Percentiles rank a stretch among this genome's conserved stretches.
Conservation (phyloP, 53 echinoderm and acorn worm genomes). For the Henricia sp. region DNA sequence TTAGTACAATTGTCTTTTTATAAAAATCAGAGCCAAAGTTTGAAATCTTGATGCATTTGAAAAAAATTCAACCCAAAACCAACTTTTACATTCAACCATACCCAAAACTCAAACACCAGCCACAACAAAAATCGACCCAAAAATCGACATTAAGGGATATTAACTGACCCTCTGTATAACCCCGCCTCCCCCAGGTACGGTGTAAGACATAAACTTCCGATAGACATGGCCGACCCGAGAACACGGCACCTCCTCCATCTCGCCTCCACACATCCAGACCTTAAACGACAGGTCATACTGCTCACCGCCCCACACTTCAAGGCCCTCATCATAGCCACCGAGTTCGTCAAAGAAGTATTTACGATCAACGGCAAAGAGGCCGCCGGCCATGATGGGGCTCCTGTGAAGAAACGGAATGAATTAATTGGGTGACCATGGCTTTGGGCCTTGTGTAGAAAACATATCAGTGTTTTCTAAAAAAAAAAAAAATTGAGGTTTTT, state of each 20-base stretch:
- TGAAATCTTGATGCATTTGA: too few species aligned
- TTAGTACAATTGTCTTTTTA: too few species aligned
- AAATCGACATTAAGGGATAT: too few species aligned
- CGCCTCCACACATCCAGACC: conserved; percentile 99
- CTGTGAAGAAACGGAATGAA: conserved; percentile 41
- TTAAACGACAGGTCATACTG: conserved; percentile 99
- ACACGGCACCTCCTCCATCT: conserved; percentile 98
- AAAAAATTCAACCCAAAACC: too few species aligned
- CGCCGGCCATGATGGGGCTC: conserved; percentile 97
- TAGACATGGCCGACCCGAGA: conserved; percentile 98
- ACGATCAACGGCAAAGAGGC: conserved; percentile 93
- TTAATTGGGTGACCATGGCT: not conserved
- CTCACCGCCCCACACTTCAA: conserved; percentile 98
- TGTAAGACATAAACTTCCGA: conserved; percentile 96
- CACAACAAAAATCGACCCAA: too few species aligned
- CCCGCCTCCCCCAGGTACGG: conserved; percentile 90
- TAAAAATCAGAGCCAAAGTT: too few species aligned
- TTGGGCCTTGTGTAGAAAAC: not conserved
- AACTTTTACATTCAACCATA: too few species aligned
- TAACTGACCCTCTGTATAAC: conserved; percentile 88
- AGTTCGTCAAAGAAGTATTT: conserved; percentile 96
- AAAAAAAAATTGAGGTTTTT: not conserved
- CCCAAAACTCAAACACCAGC: too few species aligned
- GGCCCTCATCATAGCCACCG: conserved; percentile 94
- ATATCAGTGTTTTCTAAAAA: not conserved